Percentiles rank a stretch among this genome's conserved stretches.
Conservation (phyloP, 2,888 invertebrate genomes). For the Therioaphis trifolii region DNA sequence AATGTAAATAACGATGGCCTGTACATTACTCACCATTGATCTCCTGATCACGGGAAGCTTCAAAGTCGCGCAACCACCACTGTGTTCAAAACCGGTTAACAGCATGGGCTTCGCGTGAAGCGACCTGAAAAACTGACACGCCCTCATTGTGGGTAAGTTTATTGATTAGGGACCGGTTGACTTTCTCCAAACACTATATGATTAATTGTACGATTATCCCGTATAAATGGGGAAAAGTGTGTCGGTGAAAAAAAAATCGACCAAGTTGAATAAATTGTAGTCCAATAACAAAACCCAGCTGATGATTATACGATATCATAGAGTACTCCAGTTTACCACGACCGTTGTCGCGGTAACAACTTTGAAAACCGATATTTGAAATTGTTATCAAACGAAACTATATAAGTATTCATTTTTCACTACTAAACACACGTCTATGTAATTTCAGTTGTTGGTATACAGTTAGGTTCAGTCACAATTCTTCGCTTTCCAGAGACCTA, state of each 20-base stretch:
- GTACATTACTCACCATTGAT: constrained; percentile 34
- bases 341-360: not conserved
- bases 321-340: not conserved
- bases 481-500: too few species aligned
- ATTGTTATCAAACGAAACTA: not conserved
- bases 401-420: too few species aligned
- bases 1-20: not conserved
- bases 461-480: too few species aligned
- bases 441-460: too few species aligned
- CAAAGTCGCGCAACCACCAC: constrained; percentile 3
- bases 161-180: not conserved
- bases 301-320: too few species aligned
- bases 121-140: constrained; percentile 57
- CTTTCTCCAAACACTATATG: not conserved
- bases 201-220: too few species aligned
- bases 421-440: too few species aligned
- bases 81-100: not conserved
- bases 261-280: too few species aligned
- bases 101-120: constrained; percentile 3
- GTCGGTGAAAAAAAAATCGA: not conserved
- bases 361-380: not conserved
- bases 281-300: too few species aligned
- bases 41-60: constrained; percentile 6
- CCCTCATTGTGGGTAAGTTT: constrained; percentile 37
- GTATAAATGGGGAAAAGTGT: not conserved